These are phyloP conservation scores for Timema podura DNA, from an alignment of 2,888 invertebrate species.

Conservation along the genomic window DNA sequence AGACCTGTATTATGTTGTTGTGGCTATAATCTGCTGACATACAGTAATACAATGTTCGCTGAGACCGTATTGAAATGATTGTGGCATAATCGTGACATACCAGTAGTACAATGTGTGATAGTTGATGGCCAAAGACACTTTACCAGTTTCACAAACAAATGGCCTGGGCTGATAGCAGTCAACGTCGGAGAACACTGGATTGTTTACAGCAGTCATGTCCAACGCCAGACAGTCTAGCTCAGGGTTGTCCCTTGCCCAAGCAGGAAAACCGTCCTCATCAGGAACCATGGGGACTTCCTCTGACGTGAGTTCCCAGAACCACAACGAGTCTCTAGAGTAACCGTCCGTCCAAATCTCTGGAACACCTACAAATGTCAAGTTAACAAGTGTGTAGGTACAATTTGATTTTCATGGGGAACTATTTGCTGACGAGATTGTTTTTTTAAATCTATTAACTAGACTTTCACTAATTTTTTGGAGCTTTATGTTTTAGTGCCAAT, in stretches of 20 bases:
- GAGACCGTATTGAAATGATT: no score
- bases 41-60: no score
- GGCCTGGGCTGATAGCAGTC: not conserved
- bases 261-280: not conserved
- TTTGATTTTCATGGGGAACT: no score
- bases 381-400: no score
- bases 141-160: constrained; percentile 1
- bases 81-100: no score
- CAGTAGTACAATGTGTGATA: no score
- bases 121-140: not conserved
- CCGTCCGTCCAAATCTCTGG: not conserved
- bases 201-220: not conserved
- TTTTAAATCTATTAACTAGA: no score
- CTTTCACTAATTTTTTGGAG: no score
- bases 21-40: no score
- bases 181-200: not conserved
- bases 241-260: not conserved
- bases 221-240: not conserved
- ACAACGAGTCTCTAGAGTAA: not conserved
- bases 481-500: no score
- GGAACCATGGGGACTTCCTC: not conserved
- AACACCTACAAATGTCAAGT: not conserved
- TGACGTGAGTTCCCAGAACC: not conserved
- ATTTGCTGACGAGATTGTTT: no score
- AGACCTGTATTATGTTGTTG: no score